A percentile compares a stretch with the other conserved stretches of the same genome.
These are phyloP conservation scores for Hucho hucho DNA, from an alignment of 2,113 vertebrate genomes.

Conservation along the genomic window DNA sequence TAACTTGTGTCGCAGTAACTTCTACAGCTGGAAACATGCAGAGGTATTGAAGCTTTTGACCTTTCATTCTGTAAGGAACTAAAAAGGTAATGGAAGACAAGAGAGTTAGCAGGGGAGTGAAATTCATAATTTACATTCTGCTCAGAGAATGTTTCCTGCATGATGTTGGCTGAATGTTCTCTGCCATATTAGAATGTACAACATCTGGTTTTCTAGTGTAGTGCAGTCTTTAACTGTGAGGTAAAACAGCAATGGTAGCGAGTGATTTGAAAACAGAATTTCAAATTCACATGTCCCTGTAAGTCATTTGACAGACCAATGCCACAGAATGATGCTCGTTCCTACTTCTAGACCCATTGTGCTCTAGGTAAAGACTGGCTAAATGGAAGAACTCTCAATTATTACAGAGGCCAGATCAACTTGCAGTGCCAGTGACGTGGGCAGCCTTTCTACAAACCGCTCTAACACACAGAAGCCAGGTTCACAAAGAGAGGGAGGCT, in stretches of 20 bases:
- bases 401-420: slow-evolving; percentile 78
- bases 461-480: slow-evolving; percentile 36
- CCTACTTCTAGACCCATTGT: slow-evolving; percentile 58
- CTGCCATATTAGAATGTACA: too few relatives aligned
- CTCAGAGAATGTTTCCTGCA: background rate
- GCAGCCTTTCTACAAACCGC: slow-evolving; percentile 49
- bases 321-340: slow-evolving; percentile 18
- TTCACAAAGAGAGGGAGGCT: slow-evolving; percentile 11
- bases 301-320: slow-evolving; percentile 9
- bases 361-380: slow-evolving; percentile 59
- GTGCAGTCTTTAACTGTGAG: background rate
- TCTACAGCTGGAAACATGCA: background rate
- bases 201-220: background rate
- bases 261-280: background rate
- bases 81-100: background rate
- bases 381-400: slow-evolving; percentile 80
- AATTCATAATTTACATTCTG: background rate
- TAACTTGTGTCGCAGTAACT: background rate
- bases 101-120: background rate
- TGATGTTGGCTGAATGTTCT: background rate
- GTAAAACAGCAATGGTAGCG: too few relatives aligned
- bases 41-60: background rate
- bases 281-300: background rate
- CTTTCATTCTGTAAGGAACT: background rate
- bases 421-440: slow-evolving; percentile 61